Conservation (phyloP, 2,113 vertebrate species). For the Microtus ochrogaster region DNA sequence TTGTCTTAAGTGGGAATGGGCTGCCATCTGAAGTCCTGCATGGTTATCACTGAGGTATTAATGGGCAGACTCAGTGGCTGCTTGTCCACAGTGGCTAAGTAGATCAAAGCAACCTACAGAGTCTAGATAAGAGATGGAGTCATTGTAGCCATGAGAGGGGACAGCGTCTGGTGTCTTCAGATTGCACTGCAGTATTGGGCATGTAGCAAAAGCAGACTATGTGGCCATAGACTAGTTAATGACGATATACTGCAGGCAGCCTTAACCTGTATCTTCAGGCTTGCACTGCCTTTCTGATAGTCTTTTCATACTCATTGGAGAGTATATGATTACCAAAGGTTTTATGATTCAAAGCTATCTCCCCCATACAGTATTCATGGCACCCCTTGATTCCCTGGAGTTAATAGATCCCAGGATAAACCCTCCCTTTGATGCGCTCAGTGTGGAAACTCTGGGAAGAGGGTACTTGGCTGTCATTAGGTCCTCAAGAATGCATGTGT, state of each 20-base stretch:
- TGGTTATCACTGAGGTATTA: background rate
- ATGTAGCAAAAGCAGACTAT: background rate
- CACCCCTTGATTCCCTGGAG: background rate
- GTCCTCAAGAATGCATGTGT: conserved; percentile 2
- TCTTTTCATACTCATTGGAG: background rate
- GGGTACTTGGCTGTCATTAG: conserved; percentile 6
- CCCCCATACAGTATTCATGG: background rate
- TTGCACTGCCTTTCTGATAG: background rate
- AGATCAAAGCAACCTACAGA: conserved; percentile 23
- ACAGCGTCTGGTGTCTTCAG: background rate
- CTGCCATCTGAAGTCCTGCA: conserved; percentile 6
- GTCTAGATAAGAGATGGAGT: conserved; percentile 10
- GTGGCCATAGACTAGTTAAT: background rate
- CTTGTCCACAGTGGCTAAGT: conserved; percentile 9
- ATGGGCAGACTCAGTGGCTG: background rate
- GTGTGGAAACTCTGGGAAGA: conserved; percentile 18
- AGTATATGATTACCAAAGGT: background rate
- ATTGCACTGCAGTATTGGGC: background rate
- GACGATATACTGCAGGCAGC: background rate
- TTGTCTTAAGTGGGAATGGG: conserved; percentile 4
- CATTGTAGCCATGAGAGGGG: background rate
- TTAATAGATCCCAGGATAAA: background rate
- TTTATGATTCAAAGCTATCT: background rate
- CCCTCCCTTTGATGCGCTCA: background rate
- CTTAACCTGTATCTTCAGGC: background rate